Conservation (phyloP, 1,140 invertebrate species). For the Frieseomelitta varia region DNA sequence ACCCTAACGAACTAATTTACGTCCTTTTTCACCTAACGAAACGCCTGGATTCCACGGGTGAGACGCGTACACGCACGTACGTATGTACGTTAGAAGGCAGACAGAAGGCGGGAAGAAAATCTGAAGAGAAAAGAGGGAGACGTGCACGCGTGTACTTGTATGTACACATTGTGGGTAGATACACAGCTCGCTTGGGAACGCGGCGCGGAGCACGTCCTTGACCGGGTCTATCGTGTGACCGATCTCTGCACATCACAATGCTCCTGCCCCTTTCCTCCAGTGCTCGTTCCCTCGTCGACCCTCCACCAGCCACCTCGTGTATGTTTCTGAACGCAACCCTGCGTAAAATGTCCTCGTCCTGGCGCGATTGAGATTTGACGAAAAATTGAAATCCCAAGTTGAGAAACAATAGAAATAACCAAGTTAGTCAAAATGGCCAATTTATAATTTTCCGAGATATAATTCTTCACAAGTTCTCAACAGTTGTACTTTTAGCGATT, state of each 20-base stretch:
- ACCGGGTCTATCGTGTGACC: constrained; percentile 82
- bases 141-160: constrained; percentile 13
- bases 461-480: no score
- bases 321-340: constrained; percentile 54
- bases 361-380: no score
- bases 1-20: constrained; percentile 46
- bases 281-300: constrained; percentile 40
- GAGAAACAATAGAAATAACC: no score
- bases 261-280: constrained; percentile 53
- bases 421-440: no score
- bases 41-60: not conserved
- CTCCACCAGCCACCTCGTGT: constrained; percentile 41
- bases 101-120: constrained; percentile 1
- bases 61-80: not conserved
- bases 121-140: not conserved
- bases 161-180: constrained; percentile 1
- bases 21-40: not conserved
- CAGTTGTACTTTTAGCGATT: no score
- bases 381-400: no score
- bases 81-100: not conserved
- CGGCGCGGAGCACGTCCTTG: constrained; percentile 79
- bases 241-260: constrained; percentile 80
- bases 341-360: not conserved
- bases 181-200: constrained; percentile 77
- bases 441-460: no score